Evolutionary conservation across 2,797 vertebrate species (phyloP), one percentile per base, ranked within the genome.

Genomic region (Protosalanx chinensis): DNA sequence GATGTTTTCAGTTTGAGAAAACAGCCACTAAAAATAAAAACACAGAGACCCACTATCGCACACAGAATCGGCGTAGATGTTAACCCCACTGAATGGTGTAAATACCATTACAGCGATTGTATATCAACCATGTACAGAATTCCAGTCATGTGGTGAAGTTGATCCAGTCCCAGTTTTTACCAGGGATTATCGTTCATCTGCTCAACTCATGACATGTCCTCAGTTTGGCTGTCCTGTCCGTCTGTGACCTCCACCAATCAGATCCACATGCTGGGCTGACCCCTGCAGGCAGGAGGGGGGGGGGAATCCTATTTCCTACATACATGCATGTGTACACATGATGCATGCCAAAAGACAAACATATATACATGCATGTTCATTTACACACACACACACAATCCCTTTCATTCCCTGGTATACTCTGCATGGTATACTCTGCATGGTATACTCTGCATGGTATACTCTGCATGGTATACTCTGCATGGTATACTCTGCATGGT

Each of bases 171-270:
- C 85, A 81, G 82, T 76, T 90, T 86, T 85, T 79, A 4, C 76
- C 60, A 71, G 73, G 84, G 85, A 87, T 89, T 86, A 88, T 83
- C 81, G 84, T 79, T 87, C 82, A 79, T 80, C 78, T 33, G 10
- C 10, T 27, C 4, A 27, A 30, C 16, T 63, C 1, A 3, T 18
- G 7, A 35, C 16, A 10, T 32, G 79, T 79, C 79, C 67, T 46
- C 76, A 87, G 74, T 86, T 84, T 86, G 72, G 80, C 62, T 76
- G 77, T 78, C 81, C 72, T 61, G 53, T 32, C 8, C 41, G 20
- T 70, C 70, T 60, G 18, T 15, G 49, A 46, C 65, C 73, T 74
- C 7, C 51, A 37, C 61, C 37, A 41, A 65, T 12, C 69, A 61
- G 51, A 16, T 53, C 73, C 59, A 6, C 59, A 76, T 57, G 5